Evolutionary conservation across 2,113 vertebrate species (phyloP).

Genomic region (Perccottus glenii): DNA sequence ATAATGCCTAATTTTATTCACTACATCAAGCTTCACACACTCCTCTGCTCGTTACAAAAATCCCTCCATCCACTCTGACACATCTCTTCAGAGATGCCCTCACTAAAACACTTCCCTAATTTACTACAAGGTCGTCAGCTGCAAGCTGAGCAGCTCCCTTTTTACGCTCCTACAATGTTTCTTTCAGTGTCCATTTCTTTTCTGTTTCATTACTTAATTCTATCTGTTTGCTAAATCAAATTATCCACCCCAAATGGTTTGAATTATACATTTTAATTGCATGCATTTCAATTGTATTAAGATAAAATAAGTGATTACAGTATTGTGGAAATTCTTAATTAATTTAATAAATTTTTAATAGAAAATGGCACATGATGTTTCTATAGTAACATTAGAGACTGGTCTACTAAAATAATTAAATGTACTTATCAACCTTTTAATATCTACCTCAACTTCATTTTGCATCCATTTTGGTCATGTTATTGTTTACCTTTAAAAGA

Average conservation of each 20-base stretch:
- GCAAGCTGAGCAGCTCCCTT: slow-evolving; percentile 11
- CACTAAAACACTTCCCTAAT: slow-evolving; percentile 30
- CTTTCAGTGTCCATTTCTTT: no score
- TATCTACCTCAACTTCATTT: no score
- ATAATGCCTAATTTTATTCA: slow-evolving; percentile 52
- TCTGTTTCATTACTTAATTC: no score
- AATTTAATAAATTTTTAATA: no score
- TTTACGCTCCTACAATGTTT: not conserved
- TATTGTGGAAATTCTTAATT: no score
- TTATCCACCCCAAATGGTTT: no score
- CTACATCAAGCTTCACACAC: slow-evolving; percentile 31
- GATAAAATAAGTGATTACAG: no score
- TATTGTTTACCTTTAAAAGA: not conserved
- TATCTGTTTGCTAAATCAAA: no score
- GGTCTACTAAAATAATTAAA: no score
- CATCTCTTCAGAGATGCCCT: slow-evolving; percentile 41
- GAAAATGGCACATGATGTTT: no score
- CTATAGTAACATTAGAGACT: no score
- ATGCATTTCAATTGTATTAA: not conserved
- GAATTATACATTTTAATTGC: not conserved
- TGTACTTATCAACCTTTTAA: no score
- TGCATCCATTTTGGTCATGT: not conserved
- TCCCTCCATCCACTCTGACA: slow-evolving; percentile 26
- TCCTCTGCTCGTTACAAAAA: slow-evolving; percentile 30
- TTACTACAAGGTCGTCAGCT: slow-evolving; percentile 25